These are phyloP conservation scores for Pachypanchax playfairii DNA, from an alignment of 2,113 vertebrate genomes.

Conservation along the genomic window DNA sequence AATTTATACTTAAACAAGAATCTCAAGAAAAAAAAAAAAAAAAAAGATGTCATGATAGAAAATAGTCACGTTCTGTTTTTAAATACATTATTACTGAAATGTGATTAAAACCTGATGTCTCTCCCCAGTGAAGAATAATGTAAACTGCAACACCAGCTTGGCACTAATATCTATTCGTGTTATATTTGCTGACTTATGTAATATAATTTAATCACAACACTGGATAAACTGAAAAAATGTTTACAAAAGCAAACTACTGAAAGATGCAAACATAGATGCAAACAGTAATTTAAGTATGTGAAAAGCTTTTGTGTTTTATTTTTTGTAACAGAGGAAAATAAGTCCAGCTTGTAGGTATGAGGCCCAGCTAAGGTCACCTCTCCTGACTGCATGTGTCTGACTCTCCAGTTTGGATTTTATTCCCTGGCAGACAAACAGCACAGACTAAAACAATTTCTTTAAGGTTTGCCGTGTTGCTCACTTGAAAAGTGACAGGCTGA, in stretches of 20 bases:
- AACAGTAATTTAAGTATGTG: too few relatives aligned
- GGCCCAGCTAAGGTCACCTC: constrained; percentile 68
- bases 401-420: constrained; percentile 33
- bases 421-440: constrained; percentile 35
- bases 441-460: constrained; percentile 24
- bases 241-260: constrained; percentile 7
- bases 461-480: constrained; percentile 32
- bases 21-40: too few relatives aligned
- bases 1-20: too few relatives aligned
- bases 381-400: constrained; percentile 60
- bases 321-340: constrained; percentile 34
- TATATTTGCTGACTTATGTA: too few relatives aligned
- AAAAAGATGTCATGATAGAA: constrained; percentile 41
- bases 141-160: constrained; percentile 10
- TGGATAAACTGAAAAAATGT: not conserved
- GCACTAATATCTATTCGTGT: constrained; percentile 16
- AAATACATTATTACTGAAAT: constrained; percentile 14
- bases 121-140: constrained; percentile 33
- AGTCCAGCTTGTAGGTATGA: constrained; percentile 56
- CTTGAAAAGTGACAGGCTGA: constrained; percentile 51
- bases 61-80: constrained; percentile 35
- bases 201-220: not conserved
- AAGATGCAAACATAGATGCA: constrained; percentile 2
- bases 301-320: constrained; percentile 26
- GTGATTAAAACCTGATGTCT: constrained; percentile 56